These are phyloP conservation scores for Sebastes trivittatus DNA, from an alignment of 2,797 vertebrate genomes.

Conservation along the genomic window DNA sequence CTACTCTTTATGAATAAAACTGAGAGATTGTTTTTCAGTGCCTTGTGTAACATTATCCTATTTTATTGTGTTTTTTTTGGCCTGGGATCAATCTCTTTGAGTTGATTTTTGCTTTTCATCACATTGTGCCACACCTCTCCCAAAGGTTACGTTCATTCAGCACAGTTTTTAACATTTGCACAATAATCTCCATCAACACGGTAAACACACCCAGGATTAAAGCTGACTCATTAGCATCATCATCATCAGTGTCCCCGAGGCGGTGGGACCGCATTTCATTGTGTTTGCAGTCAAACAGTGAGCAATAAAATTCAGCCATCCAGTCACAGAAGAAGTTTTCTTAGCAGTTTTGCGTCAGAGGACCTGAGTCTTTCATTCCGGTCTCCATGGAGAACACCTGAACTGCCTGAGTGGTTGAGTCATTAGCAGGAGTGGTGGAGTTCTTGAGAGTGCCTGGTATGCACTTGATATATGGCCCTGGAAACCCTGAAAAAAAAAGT, in stretches of 20 bases:
- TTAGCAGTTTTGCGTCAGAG: conserved; percentile 36
- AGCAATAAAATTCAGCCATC: not conserved
- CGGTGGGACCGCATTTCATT: not conserved
- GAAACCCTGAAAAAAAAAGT: not conserved
- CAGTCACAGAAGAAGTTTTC: conserved; percentile 17
- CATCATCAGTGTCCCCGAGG: not conserved
- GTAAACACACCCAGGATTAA: not conserved
- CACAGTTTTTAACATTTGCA: not conserved
- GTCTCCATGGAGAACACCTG: conserved; percentile 40
- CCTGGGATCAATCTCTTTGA: not conserved
- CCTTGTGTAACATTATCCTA: not conserved
- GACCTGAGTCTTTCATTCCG: conserved; percentile 6
- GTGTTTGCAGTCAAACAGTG: conserved; percentile 21
- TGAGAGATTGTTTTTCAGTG: not conserved
- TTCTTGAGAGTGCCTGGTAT: conserved; percentile 29
- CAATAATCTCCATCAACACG: not conserved
- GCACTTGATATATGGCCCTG: conserved; percentile 24
- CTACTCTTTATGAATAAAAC: not conserved
- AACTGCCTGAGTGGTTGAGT: conserved; percentile 21
- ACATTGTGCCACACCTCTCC: not conserved
- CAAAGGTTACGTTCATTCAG: not conserved
- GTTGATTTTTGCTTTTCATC: not conserved
- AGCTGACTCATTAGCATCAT: not conserved
- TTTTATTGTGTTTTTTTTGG: not conserved
- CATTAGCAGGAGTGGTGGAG: conserved; percentile 8